Conservation (phyloP, 1,140 invertebrate genomes). For the Scylla paramamosain region DNA sequence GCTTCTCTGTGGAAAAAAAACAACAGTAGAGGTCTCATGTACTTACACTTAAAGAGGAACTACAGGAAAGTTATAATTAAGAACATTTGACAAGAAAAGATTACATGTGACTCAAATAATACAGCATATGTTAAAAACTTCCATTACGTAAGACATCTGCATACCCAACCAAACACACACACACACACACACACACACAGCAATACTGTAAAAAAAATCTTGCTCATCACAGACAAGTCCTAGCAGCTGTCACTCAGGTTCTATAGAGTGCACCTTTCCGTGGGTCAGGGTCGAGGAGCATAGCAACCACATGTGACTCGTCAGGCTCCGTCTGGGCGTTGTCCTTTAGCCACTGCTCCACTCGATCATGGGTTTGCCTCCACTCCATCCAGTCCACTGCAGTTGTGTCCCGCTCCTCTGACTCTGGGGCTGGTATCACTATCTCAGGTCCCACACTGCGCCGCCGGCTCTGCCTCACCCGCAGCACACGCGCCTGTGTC, state of each 20-base stretch:
- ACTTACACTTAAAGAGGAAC: too few relatives aligned
- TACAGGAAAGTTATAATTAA: too few relatives aligned
- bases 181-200: not conserved
- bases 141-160: too few relatives aligned
- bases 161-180: not conserved
- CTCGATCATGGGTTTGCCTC: slow-evolving; percentile 57
- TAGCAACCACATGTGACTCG: slow-evolving; percentile 58
- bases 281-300: slow-evolving; percentile 46
- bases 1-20: too few relatives aligned
- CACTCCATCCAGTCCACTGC: slow-evolving; percentile 65
- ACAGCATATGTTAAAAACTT: too few relatives aligned
- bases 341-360: slow-evolving; percentile 54
- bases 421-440: slow-evolving; percentile 1
- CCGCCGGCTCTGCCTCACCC: slow-evolving; percentile 24
- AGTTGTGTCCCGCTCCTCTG: slow-evolving; percentile 4
- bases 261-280: slow-evolving; percentile 45
- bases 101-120: too few relatives aligned
- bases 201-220: too few relatives aligned
- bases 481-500: slow-evolving; percentile 15
- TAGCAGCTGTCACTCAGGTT: not conserved
- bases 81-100: too few relatives aligned
- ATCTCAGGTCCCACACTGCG: not conserved
- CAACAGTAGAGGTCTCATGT: too few relatives aligned
- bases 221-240: too few relatives aligned
- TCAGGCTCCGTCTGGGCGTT: slow-evolving; percentile 54